Evolutionary conservation across 2,888 invertebrate species (phyloP).

Genomic region (Microchrysa polita): DNA sequence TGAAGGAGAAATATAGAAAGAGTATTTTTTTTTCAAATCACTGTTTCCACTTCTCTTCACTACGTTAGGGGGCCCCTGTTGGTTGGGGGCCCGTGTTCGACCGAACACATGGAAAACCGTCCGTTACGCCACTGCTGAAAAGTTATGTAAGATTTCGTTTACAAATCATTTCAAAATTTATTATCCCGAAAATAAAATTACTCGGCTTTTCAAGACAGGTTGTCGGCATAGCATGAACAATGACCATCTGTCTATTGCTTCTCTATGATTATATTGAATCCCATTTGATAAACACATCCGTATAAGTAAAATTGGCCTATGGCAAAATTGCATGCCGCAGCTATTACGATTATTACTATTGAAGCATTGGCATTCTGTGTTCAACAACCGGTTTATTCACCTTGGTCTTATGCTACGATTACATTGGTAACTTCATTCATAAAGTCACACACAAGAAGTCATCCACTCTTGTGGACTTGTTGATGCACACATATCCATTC

Average conservation of each 20-base stretch:
- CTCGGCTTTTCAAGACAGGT: no score
- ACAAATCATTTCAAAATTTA: no score
- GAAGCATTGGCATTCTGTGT: conserved; percentile 46
- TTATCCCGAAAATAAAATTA: no score
- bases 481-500: background rate
- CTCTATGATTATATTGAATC: conserved; percentile 7
- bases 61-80: no score
- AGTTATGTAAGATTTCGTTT: no score
- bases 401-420: conserved; percentile 50
- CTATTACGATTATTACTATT: conserved; percentile 49
- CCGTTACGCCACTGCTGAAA: no score
- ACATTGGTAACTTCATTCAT: conserved; percentile 53
- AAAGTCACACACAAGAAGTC: conserved; percentile 42
- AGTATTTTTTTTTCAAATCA: no score
- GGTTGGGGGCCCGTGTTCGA: no score
- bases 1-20: no score
- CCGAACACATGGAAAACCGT: no score
- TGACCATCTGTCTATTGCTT: background rate
- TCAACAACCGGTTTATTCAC: conserved; percentile 53
- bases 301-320: background rate
- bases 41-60: no score
- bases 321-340: conserved; percentile 4
- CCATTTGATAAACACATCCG: conserved; percentile 19
- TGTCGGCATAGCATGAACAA: no score
- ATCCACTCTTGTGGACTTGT: conserved; percentile 20